Evolutionary conservation across 2,888 invertebrate genomes (phyloP), one percentile per base, ranked within the genome.

Genomic region (Macrophya annulata): DNA sequence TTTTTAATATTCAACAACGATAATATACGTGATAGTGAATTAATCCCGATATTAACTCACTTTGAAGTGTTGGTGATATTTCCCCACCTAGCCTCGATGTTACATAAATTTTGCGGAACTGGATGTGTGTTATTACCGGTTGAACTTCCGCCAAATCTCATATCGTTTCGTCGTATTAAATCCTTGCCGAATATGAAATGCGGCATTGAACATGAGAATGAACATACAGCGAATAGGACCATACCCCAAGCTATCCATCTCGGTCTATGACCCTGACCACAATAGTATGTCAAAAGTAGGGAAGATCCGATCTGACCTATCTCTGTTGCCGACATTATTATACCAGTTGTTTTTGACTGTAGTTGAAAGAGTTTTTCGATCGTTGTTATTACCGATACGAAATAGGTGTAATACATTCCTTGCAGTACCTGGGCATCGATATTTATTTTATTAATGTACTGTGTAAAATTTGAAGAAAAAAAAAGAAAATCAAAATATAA

Each of bases 391-490:
- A 98, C 98, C 92, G 98, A 98, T 86, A 98, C 98, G 93, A 98
- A 98, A 94, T 98, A 98, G 68, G 98, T 98, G 94, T 97, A 97
- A 94, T 97, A 98, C 97, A 98, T 98, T 86, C 98, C 98, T 94
- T 94, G 94, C 2, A 94, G 91, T 10, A 94, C 93, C 91, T 93
- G 88, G 3, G 31, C 31, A 31, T 31, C 1, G 31, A 31, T 31
- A 31, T 31, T 31, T 31, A 31, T 31, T 31, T 31, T 31, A 31
- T 31, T 31, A 31, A 31, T 31, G n/a, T n/a, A n/a, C n/a, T n/a
- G n/a, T 31, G 31, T 31, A 31, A 43, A 43, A 43, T 9, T 43
- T 6, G 43, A 2, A 1, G 4, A 43, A 9, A 9, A 10, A 17
- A 17, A n/a, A 45, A 43, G n/a, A 79, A 37, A 55, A 25, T 45